Percentiles rank a stretch among this genome's conserved stretches.
These are phyloP conservation scores for Deilephila elpenor DNA, from an alignment of 2,888 invertebrate genomes.

Conservation along the genomic window DNA sequence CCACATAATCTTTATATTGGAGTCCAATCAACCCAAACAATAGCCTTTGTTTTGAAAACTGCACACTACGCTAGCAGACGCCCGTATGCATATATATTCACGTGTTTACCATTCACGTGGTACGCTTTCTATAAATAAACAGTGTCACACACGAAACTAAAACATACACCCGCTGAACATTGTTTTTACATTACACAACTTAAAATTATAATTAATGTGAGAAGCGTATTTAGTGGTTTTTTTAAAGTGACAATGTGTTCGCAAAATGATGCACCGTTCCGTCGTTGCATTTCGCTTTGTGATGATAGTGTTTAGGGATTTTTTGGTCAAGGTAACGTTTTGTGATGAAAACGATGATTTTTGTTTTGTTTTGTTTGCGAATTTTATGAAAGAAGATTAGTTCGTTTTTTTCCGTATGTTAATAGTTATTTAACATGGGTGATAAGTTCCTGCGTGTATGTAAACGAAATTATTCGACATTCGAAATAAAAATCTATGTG, in stretches of 20 bases:
- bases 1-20: background rate
- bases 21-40: constrained; percentile 8
- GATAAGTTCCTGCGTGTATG: no score
- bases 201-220: constrained; percentile 1
- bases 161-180: constrained; percentile 37
- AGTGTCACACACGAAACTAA: constrained; percentile 56
- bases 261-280: constrained; percentile 12
- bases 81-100: constrained; percentile 45
- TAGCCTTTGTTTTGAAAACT: constrained; percentile 13
- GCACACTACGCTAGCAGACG: constrained; percentile 7
- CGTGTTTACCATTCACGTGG: constrained; percentile 67
- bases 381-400: background rate
- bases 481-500: no score
- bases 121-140: constrained; percentile 76
- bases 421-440: no score
- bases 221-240: background rate
- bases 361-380: background rate
- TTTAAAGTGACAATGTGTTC: constrained; percentile 10
- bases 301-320: constrained; percentile 42
- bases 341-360: background rate
- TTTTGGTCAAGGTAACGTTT: constrained; percentile 40
- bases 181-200: constrained; percentile 27
- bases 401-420: background rate
- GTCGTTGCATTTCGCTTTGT: constrained; percentile 33
- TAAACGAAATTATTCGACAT: no score